Percentiles rank a stretch among this genome's conserved stretches.
These are phyloP conservation scores for Aelia acuminata DNA, from an alignment of 2,888 invertebrate species.

Conservation along the genomic window DNA sequence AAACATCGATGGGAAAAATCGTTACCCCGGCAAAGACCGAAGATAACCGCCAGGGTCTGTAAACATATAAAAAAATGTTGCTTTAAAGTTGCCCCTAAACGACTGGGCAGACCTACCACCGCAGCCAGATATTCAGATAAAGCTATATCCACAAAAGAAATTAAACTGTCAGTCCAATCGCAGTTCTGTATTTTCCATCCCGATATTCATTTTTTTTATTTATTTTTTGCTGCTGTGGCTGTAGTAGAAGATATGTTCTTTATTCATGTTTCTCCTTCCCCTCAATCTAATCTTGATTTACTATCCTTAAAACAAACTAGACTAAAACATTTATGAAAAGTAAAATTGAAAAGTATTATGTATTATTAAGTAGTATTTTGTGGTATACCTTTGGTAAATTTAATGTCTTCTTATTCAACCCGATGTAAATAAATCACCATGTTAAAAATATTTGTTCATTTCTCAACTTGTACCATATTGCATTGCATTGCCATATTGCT, in stretches of 20 bases:
- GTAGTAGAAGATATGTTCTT: background rate
- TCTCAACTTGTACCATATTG: no score
- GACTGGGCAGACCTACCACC: background rate
- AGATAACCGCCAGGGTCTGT: background rate
- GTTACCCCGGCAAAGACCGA: background rate
- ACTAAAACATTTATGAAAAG: no score
- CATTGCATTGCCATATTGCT: no score
- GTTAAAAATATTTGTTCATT: no score
- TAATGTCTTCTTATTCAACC: no score
- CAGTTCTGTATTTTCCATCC: background rate
- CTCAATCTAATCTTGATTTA: background rate
- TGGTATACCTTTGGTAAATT: no score
- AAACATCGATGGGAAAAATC: background rate
- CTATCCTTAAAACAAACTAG: background rate
- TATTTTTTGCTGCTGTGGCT: background rate
- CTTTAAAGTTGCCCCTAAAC: background rate
- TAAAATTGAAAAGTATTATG: no score
- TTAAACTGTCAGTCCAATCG: background rate
- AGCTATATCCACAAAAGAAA: background rate
- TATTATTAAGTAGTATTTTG: no score
- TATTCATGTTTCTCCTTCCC: background rate
- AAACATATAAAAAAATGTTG: background rate
- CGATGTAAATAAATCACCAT: no score
- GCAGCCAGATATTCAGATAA: background rate
- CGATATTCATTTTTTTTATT: background rate